phyloP scores from a whole-genome alignment of 1,140 invertebrate species.

The Drosophila rufa region DNA sequence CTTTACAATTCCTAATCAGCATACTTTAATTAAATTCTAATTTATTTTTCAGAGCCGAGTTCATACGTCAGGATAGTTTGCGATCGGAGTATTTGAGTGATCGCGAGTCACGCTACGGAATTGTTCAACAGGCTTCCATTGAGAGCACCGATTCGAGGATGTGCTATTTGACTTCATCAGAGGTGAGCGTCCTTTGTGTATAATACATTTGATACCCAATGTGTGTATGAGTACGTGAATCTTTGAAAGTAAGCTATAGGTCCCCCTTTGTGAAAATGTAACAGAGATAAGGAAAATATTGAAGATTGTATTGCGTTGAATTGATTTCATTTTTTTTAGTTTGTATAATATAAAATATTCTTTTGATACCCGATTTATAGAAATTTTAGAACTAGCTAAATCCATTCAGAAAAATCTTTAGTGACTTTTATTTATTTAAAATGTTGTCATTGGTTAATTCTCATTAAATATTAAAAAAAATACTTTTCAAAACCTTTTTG shows the following conservation, averaged over 20 bases:
- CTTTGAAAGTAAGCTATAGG: background rate
- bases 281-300: background rate
- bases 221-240: conserved; percentile 4
- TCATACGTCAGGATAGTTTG: conserved; percentile 95
- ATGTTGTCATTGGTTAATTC: background rate
- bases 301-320: too few relatives aligned
- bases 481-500: background rate
- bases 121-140: conserved; percentile 96
- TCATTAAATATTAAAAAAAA: background rate
- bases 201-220: background rate
- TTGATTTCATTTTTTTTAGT: background rate
- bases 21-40: background rate
- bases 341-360: background rate
- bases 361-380: too few relatives aligned
- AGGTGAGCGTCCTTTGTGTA: conserved; percentile 90
- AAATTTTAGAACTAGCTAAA: too few relatives aligned
- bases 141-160: conserved; percentile 96
- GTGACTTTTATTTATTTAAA: background rate
- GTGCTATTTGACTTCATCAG: conserved; percentile 97
- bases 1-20: too few relatives aligned
- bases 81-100: conserved; percentile 96
- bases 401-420: too few relatives aligned
- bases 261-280: background rate
- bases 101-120: conserved; percentile 93
- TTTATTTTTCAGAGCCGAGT: conserved; percentile 89